Evolutionary conservation across 1,140 invertebrate genomes (phyloP).

Genomic region (Globodera ellingtonae): DNA sequence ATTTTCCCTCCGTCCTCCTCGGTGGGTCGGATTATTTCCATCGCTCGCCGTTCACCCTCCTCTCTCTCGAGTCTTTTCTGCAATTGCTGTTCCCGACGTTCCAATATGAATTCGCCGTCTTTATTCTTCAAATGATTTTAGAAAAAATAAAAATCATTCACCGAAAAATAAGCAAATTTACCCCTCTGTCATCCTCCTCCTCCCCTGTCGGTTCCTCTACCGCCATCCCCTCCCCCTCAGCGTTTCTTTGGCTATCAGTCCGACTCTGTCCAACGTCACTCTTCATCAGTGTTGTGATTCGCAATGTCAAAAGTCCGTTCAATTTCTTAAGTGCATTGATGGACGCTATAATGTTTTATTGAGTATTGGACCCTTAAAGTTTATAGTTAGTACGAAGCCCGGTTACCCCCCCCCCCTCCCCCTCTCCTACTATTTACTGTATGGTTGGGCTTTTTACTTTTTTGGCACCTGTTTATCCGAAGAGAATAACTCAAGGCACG

Average conservation of each 20-base stretch:
- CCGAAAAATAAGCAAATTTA: background rate
- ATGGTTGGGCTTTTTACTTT: background rate
- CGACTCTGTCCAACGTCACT: background rate
- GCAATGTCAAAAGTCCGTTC: conserved; percentile 31
- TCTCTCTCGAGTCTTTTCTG: conserved; percentile 24
- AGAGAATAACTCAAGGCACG: conserved; percentile 40
- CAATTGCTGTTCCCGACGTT: conserved; percentile 13
- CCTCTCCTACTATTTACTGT: too few species aligned
- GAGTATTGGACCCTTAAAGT: too few species aligned
- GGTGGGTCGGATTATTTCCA: conserved; percentile 18
- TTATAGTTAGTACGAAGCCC: too few species aligned
- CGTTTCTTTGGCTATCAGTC: background rate
- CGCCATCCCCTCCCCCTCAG: conserved; percentile 5
- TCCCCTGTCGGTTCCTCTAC: background rate
- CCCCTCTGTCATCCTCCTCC: background rate
- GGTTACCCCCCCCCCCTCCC: too few species aligned
- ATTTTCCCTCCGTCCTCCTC: conserved; percentile 5
- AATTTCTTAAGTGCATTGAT: conserved; percentile 27
- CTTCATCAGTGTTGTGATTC: conserved; percentile 39
- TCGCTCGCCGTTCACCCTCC: conserved; percentile 37
- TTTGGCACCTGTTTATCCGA: conserved; percentile 16
- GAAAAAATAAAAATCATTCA: too few species aligned
- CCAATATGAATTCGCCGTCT: background rate
- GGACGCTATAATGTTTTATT: too few species aligned
- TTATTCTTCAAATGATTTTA: background rate